Percentiles rank a stretch among this genome's conserved stretches.
These are phyloP conservation scores for Alces alces DNA, from an alignment of 2,113 vertebrate genomes.

Conservation along the genomic window DNA sequence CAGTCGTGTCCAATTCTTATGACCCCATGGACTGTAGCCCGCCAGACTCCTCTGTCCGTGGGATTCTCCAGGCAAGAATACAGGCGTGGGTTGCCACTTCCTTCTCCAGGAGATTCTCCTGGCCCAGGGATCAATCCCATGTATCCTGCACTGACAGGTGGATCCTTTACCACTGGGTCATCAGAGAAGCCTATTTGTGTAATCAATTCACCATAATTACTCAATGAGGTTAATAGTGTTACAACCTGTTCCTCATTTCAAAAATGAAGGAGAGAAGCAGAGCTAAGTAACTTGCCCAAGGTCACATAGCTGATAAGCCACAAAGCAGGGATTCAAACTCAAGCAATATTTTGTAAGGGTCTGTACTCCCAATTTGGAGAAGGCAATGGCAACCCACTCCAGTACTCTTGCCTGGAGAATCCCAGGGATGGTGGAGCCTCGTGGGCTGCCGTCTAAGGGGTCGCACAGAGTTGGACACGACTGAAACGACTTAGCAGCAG, in stretches of 20 bases:
- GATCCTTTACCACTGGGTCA: neutral
- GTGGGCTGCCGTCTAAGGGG: no score
- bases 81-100: neutral
- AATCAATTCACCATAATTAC: neutral
- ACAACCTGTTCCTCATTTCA: neutral
- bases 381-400: no score
- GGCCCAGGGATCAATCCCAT: neutral
- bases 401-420: no score
- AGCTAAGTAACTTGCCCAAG: neutral
- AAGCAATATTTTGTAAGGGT: neutral
- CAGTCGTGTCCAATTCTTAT: neutral
- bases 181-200: neutral
- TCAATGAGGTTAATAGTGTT: neutral
- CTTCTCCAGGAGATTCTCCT: neutral
- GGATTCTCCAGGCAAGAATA: neutral
- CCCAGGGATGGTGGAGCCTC: no score
- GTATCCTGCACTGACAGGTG: neutral
- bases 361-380: neutral
- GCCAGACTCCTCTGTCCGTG: accelerated
- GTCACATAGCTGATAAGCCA: neutral
- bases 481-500: no score
- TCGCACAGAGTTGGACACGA: no score
- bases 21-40: neutral
- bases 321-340: neutral
- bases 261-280: neutral